These are phyloP conservation scores for Sitophilus oryzae DNA, from an alignment of 1,140 invertebrate species.

Conservation along the genomic window DNA sequence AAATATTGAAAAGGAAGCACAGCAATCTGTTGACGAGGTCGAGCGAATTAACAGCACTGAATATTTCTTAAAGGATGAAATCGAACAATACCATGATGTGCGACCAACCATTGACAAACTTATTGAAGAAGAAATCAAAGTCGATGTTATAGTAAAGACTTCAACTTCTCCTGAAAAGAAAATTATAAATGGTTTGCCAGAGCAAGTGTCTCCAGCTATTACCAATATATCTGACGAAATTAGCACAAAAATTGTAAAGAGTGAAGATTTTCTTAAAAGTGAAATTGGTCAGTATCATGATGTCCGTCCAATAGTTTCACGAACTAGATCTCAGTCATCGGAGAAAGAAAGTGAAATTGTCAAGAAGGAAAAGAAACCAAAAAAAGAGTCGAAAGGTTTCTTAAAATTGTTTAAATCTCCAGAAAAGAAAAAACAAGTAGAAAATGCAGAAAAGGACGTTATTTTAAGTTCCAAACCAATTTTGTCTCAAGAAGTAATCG, in stretches of 20 bases:
- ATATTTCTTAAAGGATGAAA: slow-evolving; percentile 22
- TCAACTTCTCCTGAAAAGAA: too few species aligned
- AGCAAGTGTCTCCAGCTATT: too few species aligned
- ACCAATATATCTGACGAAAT: too few species aligned
- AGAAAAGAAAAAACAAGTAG: slow-evolving; percentile 12
- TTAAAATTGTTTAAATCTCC: slow-evolving; percentile 3
- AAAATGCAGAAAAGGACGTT: slow-evolving; percentile 9
- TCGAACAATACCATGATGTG: slow-evolving; percentile 23
- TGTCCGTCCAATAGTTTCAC: slow-evolving; percentile 12
- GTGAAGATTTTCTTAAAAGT: background rate
- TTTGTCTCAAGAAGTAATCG: slow-evolving; percentile 9
- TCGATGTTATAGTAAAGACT: too few species aligned
- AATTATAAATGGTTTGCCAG: too few species aligned
- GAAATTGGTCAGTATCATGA: background rate
- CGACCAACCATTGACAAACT: too few species aligned
- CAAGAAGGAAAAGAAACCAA: slow-evolving; percentile 21
- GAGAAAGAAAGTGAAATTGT: too few species aligned
- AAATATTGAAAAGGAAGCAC: slow-evolving; percentile 2
- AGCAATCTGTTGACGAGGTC: slow-evolving; percentile 12
- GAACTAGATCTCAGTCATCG: too few species aligned
- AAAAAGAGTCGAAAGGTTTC: slow-evolving; percentile 8
- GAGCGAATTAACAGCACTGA: slow-evolving; percentile 11
- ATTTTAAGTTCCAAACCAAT: slow-evolving; percentile 2
- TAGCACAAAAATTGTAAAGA: too few species aligned
- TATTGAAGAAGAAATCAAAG: too few species aligned